phyloP scores from a whole-genome alignment of 1,140 invertebrate species.

The Danaus melanippus region DNA sequence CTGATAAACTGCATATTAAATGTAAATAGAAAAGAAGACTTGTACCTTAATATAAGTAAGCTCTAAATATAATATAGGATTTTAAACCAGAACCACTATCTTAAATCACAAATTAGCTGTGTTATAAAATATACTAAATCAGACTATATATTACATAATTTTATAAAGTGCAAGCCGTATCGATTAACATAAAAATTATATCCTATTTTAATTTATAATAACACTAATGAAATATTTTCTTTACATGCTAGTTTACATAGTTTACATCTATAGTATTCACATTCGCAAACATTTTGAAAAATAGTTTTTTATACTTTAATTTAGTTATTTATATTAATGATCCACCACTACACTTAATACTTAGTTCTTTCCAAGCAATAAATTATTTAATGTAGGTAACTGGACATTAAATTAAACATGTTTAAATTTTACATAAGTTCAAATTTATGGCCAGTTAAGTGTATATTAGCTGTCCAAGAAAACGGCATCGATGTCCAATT shows the following conservation, averaged over 20 bases:
- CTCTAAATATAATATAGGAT: slow-evolving; percentile 9
- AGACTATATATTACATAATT: slow-evolving; percentile 15
- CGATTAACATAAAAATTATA: slow-evolving; percentile 3
- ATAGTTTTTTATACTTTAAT: slow-evolving; percentile 1
- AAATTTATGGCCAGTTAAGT: too few relatives aligned
- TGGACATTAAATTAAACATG: too few relatives aligned
- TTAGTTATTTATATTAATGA: too few relatives aligned
- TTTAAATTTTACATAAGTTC: too few relatives aligned
- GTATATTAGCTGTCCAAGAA: too few relatives aligned
- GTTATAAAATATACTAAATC: slow-evolving; percentile 12
- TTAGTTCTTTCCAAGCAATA: too few relatives aligned
- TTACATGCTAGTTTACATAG: slow-evolving; percentile 10
- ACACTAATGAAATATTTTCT: slow-evolving; percentile 5
- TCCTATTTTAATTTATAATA: neutral
- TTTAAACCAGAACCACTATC: slow-evolving; percentile 16
- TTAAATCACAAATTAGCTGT: slow-evolving; percentile 17
- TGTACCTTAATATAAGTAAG: slow-evolving; percentile 2
- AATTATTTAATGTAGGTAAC: too few relatives aligned
- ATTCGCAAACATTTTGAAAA: slow-evolving; percentile 5
- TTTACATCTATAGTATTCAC: slow-evolving; percentile 3
- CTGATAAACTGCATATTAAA: too few relatives aligned
- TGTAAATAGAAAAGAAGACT: too few relatives aligned
- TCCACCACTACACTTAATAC: too few relatives aligned
- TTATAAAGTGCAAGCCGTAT: slow-evolving; percentile 8
- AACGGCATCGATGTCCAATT: too few relatives aligned